A percentile compares a stretch with the other conserved stretches of the same genome.
phyloP scores from a whole-genome alignment of 2,113 vertebrate genomes.

The Balaeniceps rex region DNA sequence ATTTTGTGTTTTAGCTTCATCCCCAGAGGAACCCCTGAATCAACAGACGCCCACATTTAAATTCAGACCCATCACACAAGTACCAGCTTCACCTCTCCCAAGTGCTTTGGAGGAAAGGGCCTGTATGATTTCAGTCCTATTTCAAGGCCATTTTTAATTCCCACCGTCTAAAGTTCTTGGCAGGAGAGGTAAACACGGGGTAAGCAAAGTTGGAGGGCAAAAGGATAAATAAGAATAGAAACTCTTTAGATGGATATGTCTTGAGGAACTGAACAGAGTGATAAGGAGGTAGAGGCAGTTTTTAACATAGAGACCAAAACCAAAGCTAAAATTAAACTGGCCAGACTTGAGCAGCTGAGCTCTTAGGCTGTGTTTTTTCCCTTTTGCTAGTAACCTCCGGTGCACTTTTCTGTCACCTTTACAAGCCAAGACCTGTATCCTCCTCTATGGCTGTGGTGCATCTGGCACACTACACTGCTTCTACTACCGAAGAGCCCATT shows the following conservation, averaged over 20 bases:
- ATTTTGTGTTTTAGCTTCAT: background rate
- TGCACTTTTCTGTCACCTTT: background rate
- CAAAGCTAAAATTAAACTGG: background rate
- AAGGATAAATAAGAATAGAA: background rate
- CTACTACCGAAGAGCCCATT: constrained; percentile 1
- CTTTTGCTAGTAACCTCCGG: background rate
- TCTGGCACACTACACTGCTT: background rate
- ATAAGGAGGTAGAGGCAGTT: background rate
- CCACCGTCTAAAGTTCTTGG: background rate
- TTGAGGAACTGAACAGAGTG: background rate
- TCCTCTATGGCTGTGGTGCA: background rate
- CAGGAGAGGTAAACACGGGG: background rate
- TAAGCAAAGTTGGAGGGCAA: background rate
- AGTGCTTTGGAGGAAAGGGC: background rate
- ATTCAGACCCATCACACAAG: background rate
- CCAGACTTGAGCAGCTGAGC: background rate
- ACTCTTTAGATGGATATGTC: background rate
- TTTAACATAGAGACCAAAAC: background rate
- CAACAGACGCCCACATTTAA: background rate
- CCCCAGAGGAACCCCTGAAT: background rate
- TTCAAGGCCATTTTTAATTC: background rate
- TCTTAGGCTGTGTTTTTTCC: background rate
- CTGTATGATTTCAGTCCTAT: background rate
- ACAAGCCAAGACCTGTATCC: background rate
- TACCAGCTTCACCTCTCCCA: background rate